These are phyloP conservation scores for Steinernema hermaphroditum DNA, from an alignment of 2,888 invertebrate species.

Conservation along the genomic window DNA sequence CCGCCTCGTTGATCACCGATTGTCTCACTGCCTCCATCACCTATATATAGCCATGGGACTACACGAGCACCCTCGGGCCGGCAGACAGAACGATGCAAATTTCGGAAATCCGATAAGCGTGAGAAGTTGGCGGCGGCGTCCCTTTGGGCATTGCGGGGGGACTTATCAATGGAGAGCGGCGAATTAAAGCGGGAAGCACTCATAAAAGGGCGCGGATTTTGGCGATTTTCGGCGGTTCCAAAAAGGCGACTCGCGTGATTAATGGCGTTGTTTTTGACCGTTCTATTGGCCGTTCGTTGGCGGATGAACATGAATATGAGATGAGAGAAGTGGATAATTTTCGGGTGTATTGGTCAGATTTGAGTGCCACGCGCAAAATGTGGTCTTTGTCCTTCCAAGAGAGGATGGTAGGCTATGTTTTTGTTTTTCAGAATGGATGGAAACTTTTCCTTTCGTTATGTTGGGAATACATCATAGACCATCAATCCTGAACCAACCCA, in stretches of 20 bases:
- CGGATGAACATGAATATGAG: background rate
- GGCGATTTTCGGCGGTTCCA: background rate
- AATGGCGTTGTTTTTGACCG: background rate
- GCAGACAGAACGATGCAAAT: background rate
- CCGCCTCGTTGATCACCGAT: background rate
- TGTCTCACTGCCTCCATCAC: background rate
- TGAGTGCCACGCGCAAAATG: no score
- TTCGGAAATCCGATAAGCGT: conserved; percentile 4
- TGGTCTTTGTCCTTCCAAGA: no score
- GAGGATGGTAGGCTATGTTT: no score
- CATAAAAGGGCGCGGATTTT: conserved; percentile 16
- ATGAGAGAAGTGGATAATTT: background rate
- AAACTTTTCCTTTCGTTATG: no score
- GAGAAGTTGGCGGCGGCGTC: background rate
- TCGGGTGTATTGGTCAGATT: background rate
- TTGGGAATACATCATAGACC: no score
- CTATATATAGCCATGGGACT: background rate
- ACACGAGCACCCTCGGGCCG: background rate
- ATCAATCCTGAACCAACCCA: no score
- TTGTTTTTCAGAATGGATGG: no score
- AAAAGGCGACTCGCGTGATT: background rate
- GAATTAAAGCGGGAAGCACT: background rate
- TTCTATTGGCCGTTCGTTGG: background rate
- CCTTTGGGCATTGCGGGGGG: background rate
- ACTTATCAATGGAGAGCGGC: background rate